Evolutionary conservation across 2,888 invertebrate species (phyloP).

Genomic region (Azorinus chamasolen): DNA sequence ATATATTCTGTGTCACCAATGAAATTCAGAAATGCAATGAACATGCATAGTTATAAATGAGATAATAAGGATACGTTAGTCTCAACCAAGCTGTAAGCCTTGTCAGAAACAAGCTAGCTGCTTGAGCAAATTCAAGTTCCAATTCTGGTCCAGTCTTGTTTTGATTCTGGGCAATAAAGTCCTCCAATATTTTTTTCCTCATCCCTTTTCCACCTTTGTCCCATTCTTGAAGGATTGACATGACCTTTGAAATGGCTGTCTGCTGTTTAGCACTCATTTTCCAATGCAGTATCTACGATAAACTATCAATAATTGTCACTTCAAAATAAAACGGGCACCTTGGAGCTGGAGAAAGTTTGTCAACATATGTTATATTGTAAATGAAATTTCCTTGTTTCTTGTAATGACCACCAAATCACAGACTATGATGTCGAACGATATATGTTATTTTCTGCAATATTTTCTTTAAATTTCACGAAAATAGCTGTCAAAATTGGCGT

Average conservation of each 20-base stretch:
- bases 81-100: constrained; percentile 85
- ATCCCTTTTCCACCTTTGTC: constrained; percentile 84
- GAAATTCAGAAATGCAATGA: no score
- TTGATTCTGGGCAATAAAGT: constrained; percentile 85
- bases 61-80: constrained; percentile 84
- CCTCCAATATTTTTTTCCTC: constrained; percentile 83
- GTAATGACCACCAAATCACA: no score
- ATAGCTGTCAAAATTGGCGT: constrained; percentile 25
- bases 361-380: no score
- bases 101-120: constrained; percentile 86
- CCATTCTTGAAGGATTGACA: constrained; percentile 85
- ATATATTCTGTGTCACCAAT: no score
- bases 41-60: no score
- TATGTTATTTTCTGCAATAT: no score
- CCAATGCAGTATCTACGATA: no score
- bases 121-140: constrained; percentile 86
- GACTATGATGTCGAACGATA: no score
- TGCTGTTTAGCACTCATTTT: constrained; percentile 84
- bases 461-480: neutral
- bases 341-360: neutral
- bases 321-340: constrained; percentile 8
- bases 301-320: neutral
- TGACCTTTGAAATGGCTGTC: constrained; percentile 83
- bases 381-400: no score
- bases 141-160: constrained; percentile 86